Evolutionary conservation across 1,140 invertebrate genomes (phyloP).

Genomic region (Sarcophaga bullata): DNA sequence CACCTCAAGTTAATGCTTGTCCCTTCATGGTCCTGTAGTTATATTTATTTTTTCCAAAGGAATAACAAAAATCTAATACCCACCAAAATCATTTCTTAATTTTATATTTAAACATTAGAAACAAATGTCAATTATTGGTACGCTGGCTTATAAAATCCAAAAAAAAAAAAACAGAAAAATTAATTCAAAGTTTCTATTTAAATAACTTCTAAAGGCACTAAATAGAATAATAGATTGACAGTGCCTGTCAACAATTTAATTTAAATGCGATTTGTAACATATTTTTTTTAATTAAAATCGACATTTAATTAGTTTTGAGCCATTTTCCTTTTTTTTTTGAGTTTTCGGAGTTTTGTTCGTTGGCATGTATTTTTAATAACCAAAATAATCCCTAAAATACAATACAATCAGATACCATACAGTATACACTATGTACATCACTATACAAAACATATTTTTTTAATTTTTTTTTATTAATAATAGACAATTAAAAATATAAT

Average conservation of each 20-base stretch:
- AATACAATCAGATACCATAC: no score
- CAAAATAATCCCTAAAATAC: neutral
- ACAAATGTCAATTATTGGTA: neutral
- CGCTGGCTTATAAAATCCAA: neutral
- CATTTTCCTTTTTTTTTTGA: neutral
- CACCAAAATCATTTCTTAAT: neutral
- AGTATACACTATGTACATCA: no score
- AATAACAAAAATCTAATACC: neutral
- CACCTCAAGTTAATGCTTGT: no score
- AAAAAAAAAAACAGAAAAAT: neutral
- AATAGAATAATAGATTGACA: neutral
- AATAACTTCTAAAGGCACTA: neutral
- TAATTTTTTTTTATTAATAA: no score
- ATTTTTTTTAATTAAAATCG: slow-evolving; percentile 1
- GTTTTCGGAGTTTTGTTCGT: neutral
- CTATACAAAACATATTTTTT: no score
- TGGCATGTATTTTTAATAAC: neutral
- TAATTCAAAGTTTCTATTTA: neutral
- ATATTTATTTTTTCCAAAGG: no score
- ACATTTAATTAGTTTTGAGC: slow-evolving; percentile 14
- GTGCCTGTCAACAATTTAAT: neutral
- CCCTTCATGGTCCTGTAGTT: no score
- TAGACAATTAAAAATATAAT: no score
- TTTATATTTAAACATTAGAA: neutral
- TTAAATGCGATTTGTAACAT: neutral